Evolutionary conservation across 2,888 invertebrate species (phyloP).

Genomic region (Leptinotarsa juncta): DNA sequence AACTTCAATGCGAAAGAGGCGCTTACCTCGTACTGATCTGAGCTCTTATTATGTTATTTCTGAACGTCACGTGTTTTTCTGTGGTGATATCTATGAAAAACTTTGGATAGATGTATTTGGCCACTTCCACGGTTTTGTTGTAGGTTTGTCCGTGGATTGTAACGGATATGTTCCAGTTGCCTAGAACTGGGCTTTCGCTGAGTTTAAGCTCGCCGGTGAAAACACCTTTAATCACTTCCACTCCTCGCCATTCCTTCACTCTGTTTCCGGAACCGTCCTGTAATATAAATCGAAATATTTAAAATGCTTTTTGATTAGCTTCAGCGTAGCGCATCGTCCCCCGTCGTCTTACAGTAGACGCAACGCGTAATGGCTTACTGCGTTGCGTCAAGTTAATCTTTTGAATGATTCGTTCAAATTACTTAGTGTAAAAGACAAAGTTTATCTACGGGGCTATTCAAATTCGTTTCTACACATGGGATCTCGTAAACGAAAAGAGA

Average conservation of each 20-base stretch:
- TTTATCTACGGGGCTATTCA: too few species aligned
- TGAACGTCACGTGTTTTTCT: constrained; percentile 84
- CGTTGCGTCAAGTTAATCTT: too few species aligned
- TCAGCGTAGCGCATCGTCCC: too few species aligned
- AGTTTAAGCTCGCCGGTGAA: constrained; percentile 81
- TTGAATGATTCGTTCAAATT: too few species aligned
- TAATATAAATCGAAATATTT: not conserved
- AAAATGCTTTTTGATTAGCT: too few species aligned
- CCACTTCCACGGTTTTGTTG: constrained; percentile 82
- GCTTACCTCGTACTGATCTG: constrained; percentile 86
- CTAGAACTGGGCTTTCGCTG: constrained; percentile 85
- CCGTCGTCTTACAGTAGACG: too few species aligned
- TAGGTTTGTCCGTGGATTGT: constrained; percentile 69
- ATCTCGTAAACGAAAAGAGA: too few species aligned
- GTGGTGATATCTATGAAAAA: constrained; percentile 89
- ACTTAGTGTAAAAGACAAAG: too few species aligned
- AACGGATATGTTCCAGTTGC: constrained; percentile 87
- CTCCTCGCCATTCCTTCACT: constrained; percentile 83
- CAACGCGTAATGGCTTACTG: too few species aligned
- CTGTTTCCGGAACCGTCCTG: constrained; percentile 83
- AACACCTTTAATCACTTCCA: constrained; percentile 78
- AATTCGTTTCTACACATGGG: too few species aligned
- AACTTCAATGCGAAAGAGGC: not conserved
- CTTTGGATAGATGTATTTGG: constrained; percentile 93
- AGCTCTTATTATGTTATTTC: constrained; percentile 81